Evolutionary conservation across 2,888 invertebrate genomes (phyloP).

Genomic region (Lycaena phlaeas): DNA sequence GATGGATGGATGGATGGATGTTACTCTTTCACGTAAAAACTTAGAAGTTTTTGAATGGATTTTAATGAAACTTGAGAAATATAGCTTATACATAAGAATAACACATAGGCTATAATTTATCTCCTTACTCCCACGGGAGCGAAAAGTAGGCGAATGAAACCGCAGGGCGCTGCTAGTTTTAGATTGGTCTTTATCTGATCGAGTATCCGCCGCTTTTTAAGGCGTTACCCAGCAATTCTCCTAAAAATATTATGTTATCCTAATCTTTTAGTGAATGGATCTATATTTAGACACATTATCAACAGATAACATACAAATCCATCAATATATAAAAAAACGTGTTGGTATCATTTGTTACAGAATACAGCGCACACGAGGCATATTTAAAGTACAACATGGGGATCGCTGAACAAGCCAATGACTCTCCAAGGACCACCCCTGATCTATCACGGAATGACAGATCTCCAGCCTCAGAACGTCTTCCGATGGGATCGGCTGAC

Average conservation of each 20-base stretch:
- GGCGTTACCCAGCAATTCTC: no score
- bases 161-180: no score
- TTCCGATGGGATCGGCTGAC: conserved; percentile 72
- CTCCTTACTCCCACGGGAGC: no score
- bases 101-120: no score
- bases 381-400: conserved; percentile 59
- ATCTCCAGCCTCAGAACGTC: conserved; percentile 60
- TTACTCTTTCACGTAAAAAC: no score
- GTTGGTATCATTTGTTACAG: conserved; percentile 33
- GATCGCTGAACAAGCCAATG: conserved; percentile 44
- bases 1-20: no score
- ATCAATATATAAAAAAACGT: not conserved
- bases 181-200: no score
- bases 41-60: no score
- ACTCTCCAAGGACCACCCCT: conserved; percentile 59
- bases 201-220: no score
- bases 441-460: conserved; percentile 53
- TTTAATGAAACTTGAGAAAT: no score
- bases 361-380: conserved; percentile 49
- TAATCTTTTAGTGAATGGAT: not conserved
- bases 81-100: no score
- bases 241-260: not conserved
- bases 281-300: not conserved
- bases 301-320: not conserved
- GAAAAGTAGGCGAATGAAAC: no score